phyloP scores from a whole-genome alignment of 2,113 vertebrate species.

The Vulpes vulpes region DNA sequence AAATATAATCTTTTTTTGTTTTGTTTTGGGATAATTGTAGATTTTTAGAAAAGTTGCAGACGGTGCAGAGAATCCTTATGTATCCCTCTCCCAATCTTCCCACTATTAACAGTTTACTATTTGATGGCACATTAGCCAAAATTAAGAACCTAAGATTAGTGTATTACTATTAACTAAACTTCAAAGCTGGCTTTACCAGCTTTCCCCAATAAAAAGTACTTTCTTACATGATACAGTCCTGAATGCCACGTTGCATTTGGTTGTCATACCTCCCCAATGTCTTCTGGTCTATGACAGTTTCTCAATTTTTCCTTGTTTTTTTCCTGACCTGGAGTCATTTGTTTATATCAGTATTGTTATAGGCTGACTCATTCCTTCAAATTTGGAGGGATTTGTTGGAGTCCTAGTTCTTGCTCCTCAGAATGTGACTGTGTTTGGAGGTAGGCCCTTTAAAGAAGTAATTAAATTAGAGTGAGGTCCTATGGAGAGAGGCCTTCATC shows the following conservation, averaged over 20 bases:
- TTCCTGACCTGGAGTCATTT: background rate
- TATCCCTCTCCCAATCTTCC: fast-evolving
- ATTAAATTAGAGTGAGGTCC: background rate
- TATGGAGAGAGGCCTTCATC: fast-evolving
- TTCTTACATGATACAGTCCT: background rate
- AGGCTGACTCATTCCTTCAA: background rate
- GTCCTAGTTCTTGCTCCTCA: background rate
- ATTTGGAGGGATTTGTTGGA: background rate
- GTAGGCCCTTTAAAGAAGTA: background rate
- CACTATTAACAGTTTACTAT: background rate
- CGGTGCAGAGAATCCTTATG: background rate
- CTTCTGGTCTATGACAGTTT: background rate
- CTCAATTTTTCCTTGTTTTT: background rate
- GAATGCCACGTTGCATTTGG: background rate
- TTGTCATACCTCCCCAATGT: background rate
- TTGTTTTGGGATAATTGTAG: background rate
- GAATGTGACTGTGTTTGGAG: background rate
- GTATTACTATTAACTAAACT: fast-evolving
- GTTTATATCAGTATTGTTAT: background rate
- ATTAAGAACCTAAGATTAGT: background rate
- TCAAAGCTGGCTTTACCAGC: background rate
- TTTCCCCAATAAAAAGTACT: background rate
- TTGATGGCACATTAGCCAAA: background rate
- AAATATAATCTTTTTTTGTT: background rate
- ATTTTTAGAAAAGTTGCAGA: background rate